These are phyloP conservation scores for Ophioderma brevispina DNA, from an alignment of 35 echinoderm and acorn worm genomes.

Conservation along the genomic window DNA sequence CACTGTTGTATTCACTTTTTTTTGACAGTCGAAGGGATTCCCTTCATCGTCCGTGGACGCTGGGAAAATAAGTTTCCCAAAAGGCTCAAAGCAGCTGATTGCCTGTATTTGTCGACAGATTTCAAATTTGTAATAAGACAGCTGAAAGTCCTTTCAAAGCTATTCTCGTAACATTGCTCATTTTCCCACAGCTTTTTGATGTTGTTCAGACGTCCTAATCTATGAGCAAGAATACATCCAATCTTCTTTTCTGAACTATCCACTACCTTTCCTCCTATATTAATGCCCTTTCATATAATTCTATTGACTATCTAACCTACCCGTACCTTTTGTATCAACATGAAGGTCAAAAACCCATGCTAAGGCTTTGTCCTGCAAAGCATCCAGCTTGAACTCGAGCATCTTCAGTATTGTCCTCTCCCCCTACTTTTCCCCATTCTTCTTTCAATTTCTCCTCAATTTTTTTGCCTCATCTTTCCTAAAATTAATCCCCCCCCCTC, in stretches of 20 bases:
- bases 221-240: background rate
- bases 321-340: background rate
- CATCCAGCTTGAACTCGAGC: background rate
- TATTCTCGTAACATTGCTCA: background rate
- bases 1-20: background rate
- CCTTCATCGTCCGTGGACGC: background rate
- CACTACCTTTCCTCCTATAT: background rate
- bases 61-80: slow-evolving; percentile 1
- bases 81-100: background rate
- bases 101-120: background rate
- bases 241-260: background rate
- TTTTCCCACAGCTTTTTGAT: background rate
- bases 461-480: background rate
- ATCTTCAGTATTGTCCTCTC: background rate
- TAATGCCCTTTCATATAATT: background rate
- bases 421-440: background rate
- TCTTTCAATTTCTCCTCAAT: background rate
- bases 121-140: background rate
- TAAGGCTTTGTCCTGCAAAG: background rate
- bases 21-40: background rate
- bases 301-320: background rate
- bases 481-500: background rate
- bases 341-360: background rate
- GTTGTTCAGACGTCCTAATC: background rate
- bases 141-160: background rate